Evolutionary conservation across 2,888 invertebrate species (phyloP).

Genomic region (Acrobasis repandana): DNA sequence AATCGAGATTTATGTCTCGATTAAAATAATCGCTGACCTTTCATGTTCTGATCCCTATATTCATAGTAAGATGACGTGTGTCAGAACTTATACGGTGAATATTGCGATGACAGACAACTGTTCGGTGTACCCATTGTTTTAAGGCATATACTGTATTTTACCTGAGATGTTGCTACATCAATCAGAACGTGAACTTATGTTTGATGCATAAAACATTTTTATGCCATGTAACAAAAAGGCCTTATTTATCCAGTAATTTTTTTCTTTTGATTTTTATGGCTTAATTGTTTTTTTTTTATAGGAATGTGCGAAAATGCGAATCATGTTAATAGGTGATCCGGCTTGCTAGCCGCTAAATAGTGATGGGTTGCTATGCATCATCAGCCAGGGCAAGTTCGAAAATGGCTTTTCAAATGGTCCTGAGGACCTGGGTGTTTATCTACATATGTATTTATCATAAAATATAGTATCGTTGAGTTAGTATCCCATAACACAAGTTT

Average conservation of each 20-base stretch:
- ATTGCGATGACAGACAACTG: slow-evolving; percentile 64
- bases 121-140: slow-evolving; percentile 59
- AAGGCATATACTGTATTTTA: slow-evolving; percentile 47
- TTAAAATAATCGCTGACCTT: slow-evolving; percentile 75
- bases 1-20: slow-evolving; percentile 72
- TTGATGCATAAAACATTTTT: neutral
- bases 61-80: slow-evolving; percentile 62
- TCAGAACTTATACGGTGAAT: slow-evolving; percentile 57
- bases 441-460: too few species aligned
- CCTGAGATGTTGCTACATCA: slow-evolving; percentile 50
- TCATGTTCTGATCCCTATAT: slow-evolving; percentile 60
- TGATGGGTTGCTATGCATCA: too few species aligned
- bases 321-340: too few species aligned
- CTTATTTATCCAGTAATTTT: neutral
- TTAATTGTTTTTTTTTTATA: too few species aligned
- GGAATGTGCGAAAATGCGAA: too few species aligned
- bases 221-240: neutral
- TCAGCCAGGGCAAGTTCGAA: too few species aligned
- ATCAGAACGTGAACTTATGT: slow-evolving; percentile 39
- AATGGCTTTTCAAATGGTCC: too few species aligned
- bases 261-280: too few species aligned
- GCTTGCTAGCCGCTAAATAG: too few species aligned
- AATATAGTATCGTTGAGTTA: too few species aligned
- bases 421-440: too few species aligned
- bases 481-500: too few species aligned